Percentiles rank a stretch among this genome's conserved stretches.
phyloP scores from a whole-genome alignment of 2,113 vertebrate genomes.

The Struthio camelus region DNA sequence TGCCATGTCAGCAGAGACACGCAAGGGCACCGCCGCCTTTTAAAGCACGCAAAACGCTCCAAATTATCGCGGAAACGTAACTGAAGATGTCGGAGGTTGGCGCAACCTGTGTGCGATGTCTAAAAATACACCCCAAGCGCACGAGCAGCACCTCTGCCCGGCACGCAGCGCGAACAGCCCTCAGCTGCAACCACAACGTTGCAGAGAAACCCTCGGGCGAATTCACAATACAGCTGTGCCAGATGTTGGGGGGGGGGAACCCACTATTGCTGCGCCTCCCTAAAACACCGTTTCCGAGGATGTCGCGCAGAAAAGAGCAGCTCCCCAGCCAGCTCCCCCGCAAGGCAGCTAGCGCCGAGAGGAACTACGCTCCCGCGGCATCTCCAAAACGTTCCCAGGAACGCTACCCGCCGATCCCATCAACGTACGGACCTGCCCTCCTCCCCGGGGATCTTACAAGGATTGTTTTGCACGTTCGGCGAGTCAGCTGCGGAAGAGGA shows the following conservation, averaged over 20 bases:
- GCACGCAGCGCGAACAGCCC: neutral
- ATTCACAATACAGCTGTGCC: neutral
- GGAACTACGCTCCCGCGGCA: neutral
- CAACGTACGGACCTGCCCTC: rapidly evolving
- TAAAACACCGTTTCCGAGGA: neutral
- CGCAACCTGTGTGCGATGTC: neutral
- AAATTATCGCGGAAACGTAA: neutral
- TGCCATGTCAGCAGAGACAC: neutral
- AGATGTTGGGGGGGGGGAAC: neutral
- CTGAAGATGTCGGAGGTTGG: neutral
- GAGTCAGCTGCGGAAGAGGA: neutral
- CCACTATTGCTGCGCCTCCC: neutral
- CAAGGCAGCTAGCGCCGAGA: neutral
- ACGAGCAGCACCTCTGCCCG: rapidly evolving
- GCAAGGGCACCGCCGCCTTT: neutral
- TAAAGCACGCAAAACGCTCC: neutral
- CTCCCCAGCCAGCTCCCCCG: rapidly evolving
- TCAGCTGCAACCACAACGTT: neutral
- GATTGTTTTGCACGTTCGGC: neutral
- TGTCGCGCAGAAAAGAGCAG: neutral
- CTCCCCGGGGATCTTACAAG: neutral
- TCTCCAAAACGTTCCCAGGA: neutral
- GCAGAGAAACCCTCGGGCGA: neutral
- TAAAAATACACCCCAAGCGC: neutral
- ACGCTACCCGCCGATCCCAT: no score